A percentile compares a stretch with the other conserved stretches of the same genome.
Evolutionary conservation across 2,113 vertebrate species (phyloP).

Genomic region (Eleginops maclovinus): DNA sequence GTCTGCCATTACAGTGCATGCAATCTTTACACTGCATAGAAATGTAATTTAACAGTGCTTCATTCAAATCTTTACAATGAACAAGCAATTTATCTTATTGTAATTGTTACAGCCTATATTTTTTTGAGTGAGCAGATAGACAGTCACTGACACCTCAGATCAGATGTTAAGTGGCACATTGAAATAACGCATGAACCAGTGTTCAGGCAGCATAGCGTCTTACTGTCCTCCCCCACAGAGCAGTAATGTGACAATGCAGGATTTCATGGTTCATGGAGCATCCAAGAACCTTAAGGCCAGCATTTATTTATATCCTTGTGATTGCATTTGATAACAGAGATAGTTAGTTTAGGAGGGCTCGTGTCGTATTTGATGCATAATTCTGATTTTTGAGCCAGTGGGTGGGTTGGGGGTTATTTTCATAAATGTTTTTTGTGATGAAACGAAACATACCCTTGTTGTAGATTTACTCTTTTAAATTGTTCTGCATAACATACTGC

Average conservation of each 20-base stretch:
- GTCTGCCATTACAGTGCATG: slow-evolving; percentile 9
- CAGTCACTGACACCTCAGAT: background rate
- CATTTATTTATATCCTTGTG: slow-evolving; percentile 71
- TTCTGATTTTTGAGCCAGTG: slow-evolving; percentile 10
- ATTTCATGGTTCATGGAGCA: slow-evolving; percentile 69
- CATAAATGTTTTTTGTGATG: background rate
- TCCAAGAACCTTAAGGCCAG: slow-evolving; percentile 60
- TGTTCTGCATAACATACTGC: background rate
- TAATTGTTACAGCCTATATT: background rate
- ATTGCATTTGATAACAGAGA: slow-evolving; percentile 51
- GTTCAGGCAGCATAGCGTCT: slow-evolving; percentile 34
- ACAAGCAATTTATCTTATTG: background rate
- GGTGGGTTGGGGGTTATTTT: background rate
- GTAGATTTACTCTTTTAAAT: background rate
- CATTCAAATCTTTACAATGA: background rate
- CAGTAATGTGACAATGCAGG: slow-evolving; percentile 73
- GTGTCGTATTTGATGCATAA: background rate
- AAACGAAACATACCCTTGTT: slow-evolving; percentile 7
- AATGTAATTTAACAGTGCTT: background rate
- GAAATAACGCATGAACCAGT: slow-evolving; percentile 42
- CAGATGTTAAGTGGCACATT: slow-evolving; percentile 43
- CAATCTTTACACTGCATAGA: background rate
- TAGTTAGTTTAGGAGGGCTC: slow-evolving; percentile 7
- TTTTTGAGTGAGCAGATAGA: background rate
- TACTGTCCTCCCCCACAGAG: slow-evolving; percentile 59